Base-by-base conservation (phyloP, 2,113 vertebrate genomes). In the Caranx ignobilis region DNA sequence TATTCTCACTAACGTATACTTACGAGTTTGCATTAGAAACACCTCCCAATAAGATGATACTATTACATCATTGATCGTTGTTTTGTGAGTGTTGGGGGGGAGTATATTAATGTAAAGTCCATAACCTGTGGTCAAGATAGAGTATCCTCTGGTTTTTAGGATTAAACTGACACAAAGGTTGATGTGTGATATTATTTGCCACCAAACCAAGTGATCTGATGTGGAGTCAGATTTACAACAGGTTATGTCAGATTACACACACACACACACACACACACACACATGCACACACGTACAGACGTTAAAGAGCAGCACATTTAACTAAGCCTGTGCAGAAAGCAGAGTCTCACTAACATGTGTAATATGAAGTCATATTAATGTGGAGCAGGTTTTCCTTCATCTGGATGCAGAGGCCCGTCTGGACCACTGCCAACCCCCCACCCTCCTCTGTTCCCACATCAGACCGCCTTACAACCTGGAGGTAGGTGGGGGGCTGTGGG, bases 381-480 rank as follows among this genome's bases (percentile, higher is more conserved):
- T 80, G 72, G 75, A 91, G 32, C 90, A 93, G 91, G 66, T 88
- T 94, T 90, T 75, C 69, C 84, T 89, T 90, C 86, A 89, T 86
- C 81, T 92, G 89, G 84, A 81, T 54, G 62, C 15, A 18, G 78
- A 91, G 86, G 85, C 85, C 52, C 18, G n/a, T 83, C 81, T 93
- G 91, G 93, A 88, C 76, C 15, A 1, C 26, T 61, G 89, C 93
- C 92, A 91, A 69, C 54, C 68, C 83, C 74, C 75, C 86, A 79
- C 72, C 83, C 77, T 75, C 61, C 2, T 3, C 82, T 77, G 67
- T 87, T 92, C 92, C 91, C 90, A 91, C 91, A 89, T 93, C 84
- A 93, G 89, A 85, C 88, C 89, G 92, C 85, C 90, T 88, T 90
- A 90, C 90, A 87, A 78, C 84, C 79, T 81, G 75, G 68, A 83